Evolutionary conservation across 2,888 invertebrate genomes (phyloP).

Genomic region (Meliscaeva auricollis): DNA sequence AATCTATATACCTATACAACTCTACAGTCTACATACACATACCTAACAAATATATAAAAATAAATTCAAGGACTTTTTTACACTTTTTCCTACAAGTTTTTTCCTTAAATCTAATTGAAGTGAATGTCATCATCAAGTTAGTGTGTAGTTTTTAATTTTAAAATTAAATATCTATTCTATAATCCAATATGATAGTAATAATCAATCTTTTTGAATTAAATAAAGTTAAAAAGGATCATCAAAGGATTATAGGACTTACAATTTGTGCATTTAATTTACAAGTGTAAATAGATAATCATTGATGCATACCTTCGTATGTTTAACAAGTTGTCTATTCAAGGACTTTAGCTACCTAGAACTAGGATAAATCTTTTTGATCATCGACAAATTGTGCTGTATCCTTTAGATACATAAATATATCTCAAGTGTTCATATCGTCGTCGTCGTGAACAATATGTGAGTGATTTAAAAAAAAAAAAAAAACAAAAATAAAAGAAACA

Average conservation of each 20-base stretch:
- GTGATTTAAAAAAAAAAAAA: neutral
- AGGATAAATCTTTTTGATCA: neutral
- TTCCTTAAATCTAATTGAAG: slow-evolving; percentile 5
- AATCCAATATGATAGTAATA: neutral
- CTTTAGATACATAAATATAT: slow-evolving; percentile 34
- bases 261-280: slow-evolving; percentile 30
- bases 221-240: slow-evolving; percentile 62
- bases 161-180: no score
- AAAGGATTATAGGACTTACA: neutral
- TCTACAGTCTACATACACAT: neutral
- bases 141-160: neutral
- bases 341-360: no score
- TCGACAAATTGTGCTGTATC: slow-evolving; percentile 21
- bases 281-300: slow-evolving; percentile 48
- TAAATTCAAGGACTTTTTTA: slow-evolving; percentile 52
- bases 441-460: slow-evolving; percentile 20
- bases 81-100: slow-evolving; percentile 38
- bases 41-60: neutral
- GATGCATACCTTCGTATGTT: slow-evolving; percentile 43
- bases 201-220: slow-evolving; percentile 30
- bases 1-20: slow-evolving; percentile 33
- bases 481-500: slow-evolving; percentile 14
- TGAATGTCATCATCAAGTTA: no score
- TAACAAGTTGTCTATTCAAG: slow-evolving; percentile 43
- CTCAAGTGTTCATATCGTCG: slow-evolving; percentile 11